Evolutionary conservation across 92 coral and sea anemone species (phyloP).

Genomic region (Zoanthus sociatus): DNA sequence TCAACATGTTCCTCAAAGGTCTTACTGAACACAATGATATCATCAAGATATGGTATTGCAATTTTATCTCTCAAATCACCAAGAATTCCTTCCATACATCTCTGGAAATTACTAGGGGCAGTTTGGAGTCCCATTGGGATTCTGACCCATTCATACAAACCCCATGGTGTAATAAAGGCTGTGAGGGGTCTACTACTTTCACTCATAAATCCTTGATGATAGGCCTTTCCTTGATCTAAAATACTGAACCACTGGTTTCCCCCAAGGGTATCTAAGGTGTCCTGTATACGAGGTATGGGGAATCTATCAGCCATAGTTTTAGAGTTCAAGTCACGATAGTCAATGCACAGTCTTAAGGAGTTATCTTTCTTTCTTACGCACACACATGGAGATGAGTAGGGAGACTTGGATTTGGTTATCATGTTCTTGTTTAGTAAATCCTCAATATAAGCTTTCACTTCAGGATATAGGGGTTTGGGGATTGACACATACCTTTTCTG

Average conservation of each 20-base stretch:
- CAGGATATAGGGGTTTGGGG: constrained; percentile 43
- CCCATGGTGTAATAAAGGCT: constrained; percentile 57
- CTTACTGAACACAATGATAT: constrained; percentile 51
- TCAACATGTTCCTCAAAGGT: constrained; percentile 66
- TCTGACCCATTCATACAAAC: constrained; percentile 52
- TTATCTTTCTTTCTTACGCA: constrained; percentile 45
- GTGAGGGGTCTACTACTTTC: constrained; percentile 45
- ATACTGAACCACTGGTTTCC: constrained; percentile 52
- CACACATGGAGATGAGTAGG: constrained; percentile 43
- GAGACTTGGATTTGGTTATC: neutral
- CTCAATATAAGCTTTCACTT: constrained; percentile 44
- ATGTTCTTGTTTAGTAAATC: constrained; percentile 22
- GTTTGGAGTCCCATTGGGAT: constrained; percentile 56
- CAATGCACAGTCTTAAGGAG: constrained; percentile 20
- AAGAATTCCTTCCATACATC: constrained; percentile 62
- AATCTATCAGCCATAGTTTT: constrained; percentile 42
- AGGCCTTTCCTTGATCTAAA: constrained; percentile 43
- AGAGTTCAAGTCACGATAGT: constrained; percentile 26
- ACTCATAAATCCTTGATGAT: constrained; percentile 44
- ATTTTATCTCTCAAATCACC: constrained; percentile 54
- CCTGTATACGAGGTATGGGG: constrained; percentile 46
- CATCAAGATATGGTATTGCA: constrained; percentile 61
- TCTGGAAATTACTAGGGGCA: constrained; percentile 57
- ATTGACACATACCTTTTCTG: constrained; percentile 28
- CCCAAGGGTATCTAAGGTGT: constrained; percentile 42